Conservation (phyloP, 2,113 vertebrate species). For the Pelmatolapia mariae region DNA sequence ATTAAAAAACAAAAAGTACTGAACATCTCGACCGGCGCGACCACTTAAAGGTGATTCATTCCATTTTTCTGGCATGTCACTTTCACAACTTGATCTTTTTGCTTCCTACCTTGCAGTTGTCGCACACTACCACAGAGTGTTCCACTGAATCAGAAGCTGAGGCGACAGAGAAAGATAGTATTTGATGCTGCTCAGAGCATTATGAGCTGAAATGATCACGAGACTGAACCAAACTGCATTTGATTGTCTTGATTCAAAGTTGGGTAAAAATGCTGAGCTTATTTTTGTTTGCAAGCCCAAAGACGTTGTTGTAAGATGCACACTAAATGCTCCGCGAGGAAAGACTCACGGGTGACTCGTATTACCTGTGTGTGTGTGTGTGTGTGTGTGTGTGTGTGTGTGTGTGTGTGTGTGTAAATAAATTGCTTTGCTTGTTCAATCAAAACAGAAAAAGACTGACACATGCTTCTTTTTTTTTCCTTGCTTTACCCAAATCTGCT, state of each 20-base stretch:
- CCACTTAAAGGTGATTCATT: neutral
- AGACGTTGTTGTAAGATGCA: slow-evolving; percentile 49
- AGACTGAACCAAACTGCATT: neutral
- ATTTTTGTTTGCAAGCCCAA: slow-evolving; percentile 52
- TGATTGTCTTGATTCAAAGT: neutral
- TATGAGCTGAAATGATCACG: neutral
- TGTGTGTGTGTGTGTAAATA: slow-evolving; percentile 65
- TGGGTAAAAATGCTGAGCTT: neutral
- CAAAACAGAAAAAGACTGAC: slow-evolving; percentile 14
- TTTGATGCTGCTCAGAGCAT: slow-evolving; percentile 21
- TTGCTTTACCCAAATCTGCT: neutral
- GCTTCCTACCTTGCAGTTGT: neutral
- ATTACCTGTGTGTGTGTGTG: slow-evolving; percentile 35
- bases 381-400: neutral
- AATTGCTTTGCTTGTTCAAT: slow-evolving; percentile 71
- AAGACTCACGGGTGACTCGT: slow-evolving; percentile 19
- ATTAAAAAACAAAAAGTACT: neutral
- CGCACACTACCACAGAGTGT: neutral
- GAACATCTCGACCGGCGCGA: neutral
- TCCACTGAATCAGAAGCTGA: neutral
- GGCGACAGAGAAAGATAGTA: neutral
- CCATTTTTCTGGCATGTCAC: slow-evolving; percentile 12
- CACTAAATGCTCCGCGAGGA: slow-evolving; percentile 39
- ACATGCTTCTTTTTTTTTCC: neutral
- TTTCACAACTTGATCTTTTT: neutral